A percentile compares a stretch with the other conserved stretches of the same genome.
Conservation (phyloP, 2,797 vertebrate genomes). For the Bradypodion ventrale region DNA sequence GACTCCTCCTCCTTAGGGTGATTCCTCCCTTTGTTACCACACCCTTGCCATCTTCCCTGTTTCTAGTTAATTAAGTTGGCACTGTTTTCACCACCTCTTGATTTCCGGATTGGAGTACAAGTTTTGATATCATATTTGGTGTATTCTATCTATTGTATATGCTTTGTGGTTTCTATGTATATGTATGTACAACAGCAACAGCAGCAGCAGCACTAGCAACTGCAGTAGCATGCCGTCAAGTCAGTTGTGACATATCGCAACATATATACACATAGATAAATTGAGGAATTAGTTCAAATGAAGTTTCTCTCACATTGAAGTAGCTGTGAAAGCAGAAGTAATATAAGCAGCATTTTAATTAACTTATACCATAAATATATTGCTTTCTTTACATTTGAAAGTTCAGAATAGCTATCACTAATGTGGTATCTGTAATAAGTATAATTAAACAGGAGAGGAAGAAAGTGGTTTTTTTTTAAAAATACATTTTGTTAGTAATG, state of each 20-base stretch:
- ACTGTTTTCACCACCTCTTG: too few species aligned
- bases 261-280: neutral
- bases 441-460: slow-evolving; percentile 2
- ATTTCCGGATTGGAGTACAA: too few species aligned
- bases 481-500: slow-evolving; percentile 1
- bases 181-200: neutral
- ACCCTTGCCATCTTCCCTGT: too few species aligned
- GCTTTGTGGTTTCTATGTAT: neutral
- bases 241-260: too few species aligned
- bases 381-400: slow-evolving; percentile 10
- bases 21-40: too few species aligned
- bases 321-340: neutral
- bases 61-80: too few species aligned
- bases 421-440: neutral
- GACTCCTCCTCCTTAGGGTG: too few species aligned
- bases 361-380: slow-evolving; percentile 15
- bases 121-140: neutral
- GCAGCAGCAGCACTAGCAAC: too few species aligned
- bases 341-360: slow-evolving; percentile 25
- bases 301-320: neutral
- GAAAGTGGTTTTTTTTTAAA: neutral
- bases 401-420: slow-evolving; percentile 3
- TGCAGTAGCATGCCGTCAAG: too few species aligned
- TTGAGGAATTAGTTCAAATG: neutral
- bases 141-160: neutral